These are phyloP conservation scores for Sterrhoptilus dennistouni DNA, from an alignment of 2,113 vertebrate genomes.

Conservation along the genomic window DNA sequence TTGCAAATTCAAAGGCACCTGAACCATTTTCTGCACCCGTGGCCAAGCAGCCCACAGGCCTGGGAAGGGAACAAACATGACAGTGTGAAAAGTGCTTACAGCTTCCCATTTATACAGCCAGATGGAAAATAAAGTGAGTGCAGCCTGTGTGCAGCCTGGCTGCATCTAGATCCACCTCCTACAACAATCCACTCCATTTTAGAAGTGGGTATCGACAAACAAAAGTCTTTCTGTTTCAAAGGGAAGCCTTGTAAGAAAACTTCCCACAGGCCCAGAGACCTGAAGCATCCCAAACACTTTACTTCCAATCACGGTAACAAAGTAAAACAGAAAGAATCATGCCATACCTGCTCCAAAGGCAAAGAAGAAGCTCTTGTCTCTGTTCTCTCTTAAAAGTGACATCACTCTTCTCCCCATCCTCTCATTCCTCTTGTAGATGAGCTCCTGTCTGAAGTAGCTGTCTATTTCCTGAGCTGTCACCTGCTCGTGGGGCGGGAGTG, in stretches of 20 bases:
- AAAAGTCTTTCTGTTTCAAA: neutral
- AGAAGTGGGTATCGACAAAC: neutral
- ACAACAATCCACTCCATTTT: neutral
- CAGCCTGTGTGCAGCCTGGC: neutral
- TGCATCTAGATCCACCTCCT: neutral
- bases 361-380: slow-evolving; percentile 93
- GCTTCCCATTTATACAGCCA: neutral
- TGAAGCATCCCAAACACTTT: neutral
- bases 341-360: slow-evolving; percentile 94
- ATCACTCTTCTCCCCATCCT: slow-evolving; percentile 94
- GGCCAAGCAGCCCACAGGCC: neutral
- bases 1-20: neutral
- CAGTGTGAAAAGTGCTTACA: fast-evolving
- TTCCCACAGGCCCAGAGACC: neutral
- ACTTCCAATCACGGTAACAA: fast-evolving
- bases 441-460: slow-evolving; percentile 97
- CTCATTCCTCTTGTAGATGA: slow-evolving; percentile 98
- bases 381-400: slow-evolving; percentile 84
- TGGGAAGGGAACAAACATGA: neutral
- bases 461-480: slow-evolving; percentile 94
- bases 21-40: neutral
- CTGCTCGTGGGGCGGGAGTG: slow-evolving; percentile 89
- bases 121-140: neutral
- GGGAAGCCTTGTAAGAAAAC: neutral
- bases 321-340: neutral